Evolutionary conservation across 2,797 vertebrate genomes (phyloP).

Genomic region (Sebastes cheni): DNA sequence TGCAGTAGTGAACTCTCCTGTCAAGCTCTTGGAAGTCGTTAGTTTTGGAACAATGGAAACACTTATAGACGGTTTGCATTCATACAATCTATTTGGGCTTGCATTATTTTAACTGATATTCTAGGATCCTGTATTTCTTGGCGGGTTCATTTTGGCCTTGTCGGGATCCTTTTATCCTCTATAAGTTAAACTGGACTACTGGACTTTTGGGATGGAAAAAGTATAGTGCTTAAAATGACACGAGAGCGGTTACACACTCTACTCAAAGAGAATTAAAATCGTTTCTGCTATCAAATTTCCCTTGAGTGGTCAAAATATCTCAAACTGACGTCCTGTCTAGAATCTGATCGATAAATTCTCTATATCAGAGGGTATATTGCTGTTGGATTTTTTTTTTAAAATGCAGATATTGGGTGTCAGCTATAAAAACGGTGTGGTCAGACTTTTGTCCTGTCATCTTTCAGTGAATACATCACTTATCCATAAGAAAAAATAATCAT

Average conservation of each 20-base stretch:
- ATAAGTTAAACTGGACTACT: background rate
- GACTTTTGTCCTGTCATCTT: too few species aligned
- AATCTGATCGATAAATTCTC: background rate
- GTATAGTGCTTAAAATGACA: background rate
- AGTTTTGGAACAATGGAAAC: background rate
- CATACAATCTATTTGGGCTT: background rate
- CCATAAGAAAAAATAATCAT: background rate
- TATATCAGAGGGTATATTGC: background rate
- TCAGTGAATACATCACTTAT: background rate
- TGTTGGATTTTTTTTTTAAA: background rate
- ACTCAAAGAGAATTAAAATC: background rate
- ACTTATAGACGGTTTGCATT: background rate
- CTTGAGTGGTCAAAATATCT: background rate
- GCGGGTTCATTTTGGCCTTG: background rate
- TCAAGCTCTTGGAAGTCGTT: background rate
- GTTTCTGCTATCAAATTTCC: background rate
- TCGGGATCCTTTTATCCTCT: background rate
- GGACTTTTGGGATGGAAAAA: background rate
- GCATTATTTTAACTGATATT: background rate
- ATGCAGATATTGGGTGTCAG: too few species aligned
- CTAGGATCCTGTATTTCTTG: background rate
- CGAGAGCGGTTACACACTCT: accelerated
- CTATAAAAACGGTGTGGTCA: too few species aligned
- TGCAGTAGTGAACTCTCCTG: background rate
- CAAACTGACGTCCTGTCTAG: background rate